A percentile compares a stretch with the other conserved stretches of the same genome.
phyloP scores from a whole-genome alignment of 2,797 vertebrate species.

The Brachyrhaphis roseni region DNA sequence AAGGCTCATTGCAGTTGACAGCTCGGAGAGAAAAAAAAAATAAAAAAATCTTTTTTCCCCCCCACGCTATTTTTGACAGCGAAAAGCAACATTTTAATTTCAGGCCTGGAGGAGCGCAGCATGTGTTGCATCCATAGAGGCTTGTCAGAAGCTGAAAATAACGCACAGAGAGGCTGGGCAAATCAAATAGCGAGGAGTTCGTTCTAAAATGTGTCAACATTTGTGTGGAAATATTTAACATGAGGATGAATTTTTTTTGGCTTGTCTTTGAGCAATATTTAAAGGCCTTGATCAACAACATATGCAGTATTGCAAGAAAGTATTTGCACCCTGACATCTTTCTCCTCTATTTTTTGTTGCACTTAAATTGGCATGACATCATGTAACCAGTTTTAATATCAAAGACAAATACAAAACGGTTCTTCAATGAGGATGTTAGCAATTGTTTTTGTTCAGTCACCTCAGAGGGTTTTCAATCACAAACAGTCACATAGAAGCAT shows the following conservation, averaged over 20 bases:
- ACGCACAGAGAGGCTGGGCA: constrained; percentile 15
- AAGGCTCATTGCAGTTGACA: constrained; percentile 33
- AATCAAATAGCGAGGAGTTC: constrained; percentile 16
- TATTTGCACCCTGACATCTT: not conserved
- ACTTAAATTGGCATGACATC: not conserved
- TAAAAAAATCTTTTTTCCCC: not conserved
- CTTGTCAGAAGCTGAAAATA: constrained; percentile 28
- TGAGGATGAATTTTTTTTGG: constrained; percentile 16
- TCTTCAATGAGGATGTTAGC: not conserved
- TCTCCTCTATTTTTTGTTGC: not conserved
- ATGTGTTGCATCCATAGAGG: constrained; percentile 15
- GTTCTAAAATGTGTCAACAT: constrained; percentile 14
- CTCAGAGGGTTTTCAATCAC: not conserved
- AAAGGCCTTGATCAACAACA: constrained; percentile 45
- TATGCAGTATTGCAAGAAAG: not conserved
- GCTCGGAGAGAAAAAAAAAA: not conserved
- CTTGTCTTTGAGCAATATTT: constrained; percentile 15
- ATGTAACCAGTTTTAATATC: not conserved
- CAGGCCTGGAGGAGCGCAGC: constrained; percentile 38
- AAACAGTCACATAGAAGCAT: not conserved
- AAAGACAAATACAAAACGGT: not conserved
- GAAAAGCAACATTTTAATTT: constrained; percentile 59
- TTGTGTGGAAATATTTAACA: not conserved
- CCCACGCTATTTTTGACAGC: constrained; percentile 25
- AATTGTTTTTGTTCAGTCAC: not conserved